Evolutionary conservation across 2,113 vertebrate species (phyloP), one percentile per base, ranked within the genome.

Genomic region (Tinamus guttatus): DNA sequence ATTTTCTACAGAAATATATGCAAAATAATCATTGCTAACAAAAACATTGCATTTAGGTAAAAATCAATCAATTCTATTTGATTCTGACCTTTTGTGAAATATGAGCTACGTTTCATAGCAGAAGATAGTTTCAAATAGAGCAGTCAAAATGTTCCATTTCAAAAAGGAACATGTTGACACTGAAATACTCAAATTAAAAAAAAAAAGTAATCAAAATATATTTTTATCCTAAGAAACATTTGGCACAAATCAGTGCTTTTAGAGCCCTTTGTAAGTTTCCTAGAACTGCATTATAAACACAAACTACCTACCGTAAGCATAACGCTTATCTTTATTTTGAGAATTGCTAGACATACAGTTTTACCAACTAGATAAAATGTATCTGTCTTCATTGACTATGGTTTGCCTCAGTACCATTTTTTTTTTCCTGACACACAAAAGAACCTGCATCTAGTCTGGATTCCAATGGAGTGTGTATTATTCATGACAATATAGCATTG

Each of bases 101-200:
- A 6, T 15, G 32, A 77, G 49, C 13, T 63, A 80, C 38, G 59
- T 69, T 87, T 75, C 24, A 28, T 4, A 85, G 40, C 92, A 52
- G 20, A 85, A 95, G 79, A 82, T 73, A 49, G 79, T 73, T 94
- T 76, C 21, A 85, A 76, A 94, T 49, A 77, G 40, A 67, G 13
- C 20, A 89, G 85, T 69, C 34, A 80, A 70, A 85, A 74, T 77
- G 56, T 80, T 87, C 63, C 13, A 34, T 89, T 90, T 92, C 64
- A 74, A 75, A 85, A 79, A 4, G 5, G 62, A 96, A 88, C 68
- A 92, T 9, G 25, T 1, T 93, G 88, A 81, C 77, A 90, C 21
- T 84, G 60, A 90, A 94, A 86, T 68, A 25, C 1, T 83, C 18
- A 60, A 54, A 45, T 81, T 85, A 85, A 88, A 83, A 58, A 15